Conservation (phyloP, 92 coral and sea anemone genomes). For the Diadumene lineata region DNA sequence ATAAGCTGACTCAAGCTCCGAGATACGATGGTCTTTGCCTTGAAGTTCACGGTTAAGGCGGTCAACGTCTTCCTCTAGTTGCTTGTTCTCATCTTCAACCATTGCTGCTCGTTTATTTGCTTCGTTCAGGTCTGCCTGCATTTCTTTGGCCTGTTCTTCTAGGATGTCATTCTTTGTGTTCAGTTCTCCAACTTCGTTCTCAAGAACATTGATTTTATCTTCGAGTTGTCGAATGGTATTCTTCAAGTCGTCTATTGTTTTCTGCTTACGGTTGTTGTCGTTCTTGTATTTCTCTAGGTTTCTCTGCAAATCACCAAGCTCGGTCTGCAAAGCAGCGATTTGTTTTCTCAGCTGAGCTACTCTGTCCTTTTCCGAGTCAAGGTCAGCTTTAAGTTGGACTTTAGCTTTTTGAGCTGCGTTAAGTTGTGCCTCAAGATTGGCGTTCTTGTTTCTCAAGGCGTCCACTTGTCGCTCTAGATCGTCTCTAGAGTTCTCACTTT, state of each 20-base stretch:
- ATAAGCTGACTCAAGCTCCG: slow-evolving; percentile 83
- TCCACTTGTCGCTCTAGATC: slow-evolving; percentile 85
- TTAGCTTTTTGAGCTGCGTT: slow-evolving; percentile 80
- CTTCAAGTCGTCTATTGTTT: slow-evolving; percentile 85
- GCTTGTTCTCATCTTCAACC: slow-evolving; percentile 76
- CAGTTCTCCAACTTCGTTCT: slow-evolving; percentile 82
- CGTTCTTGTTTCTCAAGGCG: slow-evolving; percentile 70
- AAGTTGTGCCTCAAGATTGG: slow-evolving; percentile 83
- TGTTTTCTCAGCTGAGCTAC: slow-evolving; percentile 83
- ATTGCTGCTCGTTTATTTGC: slow-evolving; percentile 82
- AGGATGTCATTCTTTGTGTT: slow-evolving; percentile 91
- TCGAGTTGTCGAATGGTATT: slow-evolving; percentile 84
- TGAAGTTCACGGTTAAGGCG: slow-evolving; percentile 77
- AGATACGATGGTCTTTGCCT: slow-evolving; percentile 67
- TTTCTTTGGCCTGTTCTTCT: slow-evolving; percentile 93
- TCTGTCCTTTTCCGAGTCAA: slow-evolving; percentile 87
- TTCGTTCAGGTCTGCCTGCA: slow-evolving; percentile 83
- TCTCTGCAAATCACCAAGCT: slow-evolving; percentile 80
- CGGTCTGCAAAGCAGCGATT: slow-evolving; percentile 70
- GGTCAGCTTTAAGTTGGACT: slow-evolving; percentile 75
- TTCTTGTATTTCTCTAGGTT: slow-evolving; percentile 79
- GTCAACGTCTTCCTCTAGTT: slow-evolving; percentile 71
- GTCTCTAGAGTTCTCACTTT: slow-evolving; percentile 85
- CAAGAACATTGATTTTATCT: slow-evolving; percentile 78
- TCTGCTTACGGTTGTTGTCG: slow-evolving; percentile 87